Percentiles rank a stretch among this genome's conserved stretches.
Evolutionary conservation across 2,113 vertebrate species (phyloP).

Genomic region (Semnornis frantzii): DNA sequence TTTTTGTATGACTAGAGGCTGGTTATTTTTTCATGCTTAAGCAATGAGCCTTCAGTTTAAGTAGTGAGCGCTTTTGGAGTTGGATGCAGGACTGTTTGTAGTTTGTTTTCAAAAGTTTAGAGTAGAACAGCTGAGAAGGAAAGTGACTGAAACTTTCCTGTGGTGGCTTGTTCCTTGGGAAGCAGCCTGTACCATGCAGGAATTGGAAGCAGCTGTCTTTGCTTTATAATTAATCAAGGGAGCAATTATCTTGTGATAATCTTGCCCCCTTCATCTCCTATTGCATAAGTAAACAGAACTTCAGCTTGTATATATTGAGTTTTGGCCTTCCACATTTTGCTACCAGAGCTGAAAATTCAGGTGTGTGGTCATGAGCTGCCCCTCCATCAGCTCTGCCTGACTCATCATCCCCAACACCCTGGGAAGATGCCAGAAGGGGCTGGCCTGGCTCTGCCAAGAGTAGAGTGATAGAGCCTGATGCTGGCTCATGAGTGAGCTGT

Average conservation of each 20-base stretch:
- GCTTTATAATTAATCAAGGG: conserved; percentile 44
- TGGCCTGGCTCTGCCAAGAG: neutral
- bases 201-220: conserved; percentile 45
- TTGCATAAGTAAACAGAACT: conserved; percentile 34
- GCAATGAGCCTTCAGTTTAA: neutral
- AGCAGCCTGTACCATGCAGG: neutral
- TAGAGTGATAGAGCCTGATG: neutral
- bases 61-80: neutral
- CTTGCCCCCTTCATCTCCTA: conserved; percentile 34
- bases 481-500: neutral
- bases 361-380: fast-evolving
- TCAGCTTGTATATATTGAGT: neutral
- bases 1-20: neutral
- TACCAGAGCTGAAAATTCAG: neutral
- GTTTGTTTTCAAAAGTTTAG: neutral
- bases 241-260: conserved; percentile 41
- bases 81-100: neutral
- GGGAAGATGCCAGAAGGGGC: neutral
- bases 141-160: neutral
- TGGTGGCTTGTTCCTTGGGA: neutral
- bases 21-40: neutral
- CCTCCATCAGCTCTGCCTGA: neutral
- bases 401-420: fast-evolving
- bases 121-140: neutral
- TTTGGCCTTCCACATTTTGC: conserved; percentile 4